Conservation (phyloP, 2,888 invertebrate species). For the Ischnus inquisitorius region DNA sequence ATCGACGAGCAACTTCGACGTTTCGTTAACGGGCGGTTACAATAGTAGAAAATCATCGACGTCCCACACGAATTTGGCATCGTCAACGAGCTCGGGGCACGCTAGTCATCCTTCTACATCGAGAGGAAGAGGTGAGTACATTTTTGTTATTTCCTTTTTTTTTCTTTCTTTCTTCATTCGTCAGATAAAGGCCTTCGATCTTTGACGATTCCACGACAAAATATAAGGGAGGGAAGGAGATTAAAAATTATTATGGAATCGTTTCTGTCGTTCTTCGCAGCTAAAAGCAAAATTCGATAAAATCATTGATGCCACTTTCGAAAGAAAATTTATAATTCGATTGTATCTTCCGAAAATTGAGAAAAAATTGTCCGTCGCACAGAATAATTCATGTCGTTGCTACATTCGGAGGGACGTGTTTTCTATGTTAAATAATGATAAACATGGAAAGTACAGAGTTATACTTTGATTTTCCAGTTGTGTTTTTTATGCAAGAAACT, state of each 20-base stretch:
- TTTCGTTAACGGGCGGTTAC: slow-evolving; percentile 76
- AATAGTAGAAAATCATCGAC: slow-evolving; percentile 77
- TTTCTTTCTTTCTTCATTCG: neutral
- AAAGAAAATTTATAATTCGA: neutral
- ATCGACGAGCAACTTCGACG: slow-evolving; percentile 76
- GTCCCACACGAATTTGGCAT: slow-evolving; percentile 75
- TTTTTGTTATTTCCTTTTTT: slow-evolving; percentile 58
- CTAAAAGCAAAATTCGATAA: neutral
- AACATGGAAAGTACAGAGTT: neutral
- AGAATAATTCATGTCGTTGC: neutral
- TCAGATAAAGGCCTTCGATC: slow-evolving; percentile 8
- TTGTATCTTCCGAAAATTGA: neutral
- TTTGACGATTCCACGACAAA: neutral
- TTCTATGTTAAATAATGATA: neutral
- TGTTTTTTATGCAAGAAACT: neutral
- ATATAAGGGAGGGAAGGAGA: neutral
- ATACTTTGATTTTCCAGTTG: neutral
- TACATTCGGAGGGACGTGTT: neutral
- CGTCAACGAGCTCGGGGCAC: slow-evolving; percentile 76
- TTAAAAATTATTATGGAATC: neutral
- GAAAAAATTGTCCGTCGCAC: neutral
- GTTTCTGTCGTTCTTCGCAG: neutral
- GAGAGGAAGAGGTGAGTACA: slow-evolving; percentile 82
- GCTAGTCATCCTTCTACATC: slow-evolving; percentile 84
- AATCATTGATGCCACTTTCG: neutral